A percentile compares a stretch with the other conserved stretches of the same genome.
phyloP scores from a whole-genome alignment of 2,797 vertebrate genomes.

The Zalophus californianus region DNA sequence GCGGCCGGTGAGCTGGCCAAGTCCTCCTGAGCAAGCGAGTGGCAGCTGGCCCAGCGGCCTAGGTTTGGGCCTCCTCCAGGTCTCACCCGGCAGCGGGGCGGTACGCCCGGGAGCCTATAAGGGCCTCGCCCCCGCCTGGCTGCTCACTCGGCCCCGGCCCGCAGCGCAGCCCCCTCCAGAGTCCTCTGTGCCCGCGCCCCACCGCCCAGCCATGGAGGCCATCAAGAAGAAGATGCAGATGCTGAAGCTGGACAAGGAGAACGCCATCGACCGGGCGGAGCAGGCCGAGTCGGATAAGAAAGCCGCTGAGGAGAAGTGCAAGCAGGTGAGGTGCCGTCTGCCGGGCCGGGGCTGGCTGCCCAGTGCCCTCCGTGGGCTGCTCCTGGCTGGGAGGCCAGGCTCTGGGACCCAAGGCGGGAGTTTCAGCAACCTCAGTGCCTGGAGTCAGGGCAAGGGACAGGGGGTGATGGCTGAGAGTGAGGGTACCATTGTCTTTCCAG shows the following conservation, averaged over 20 bases:
- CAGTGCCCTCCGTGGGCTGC: background rate
- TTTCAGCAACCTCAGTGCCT: background rate
- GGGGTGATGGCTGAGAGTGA: background rate
- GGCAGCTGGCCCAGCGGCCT: slow-evolving; percentile 88
- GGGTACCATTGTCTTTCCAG: background rate
- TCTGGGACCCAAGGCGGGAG: no score
- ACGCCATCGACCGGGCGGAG: slow-evolving; percentile 96
- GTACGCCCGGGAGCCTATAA: slow-evolving; percentile 88
- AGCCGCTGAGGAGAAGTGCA: slow-evolving; percentile 95
- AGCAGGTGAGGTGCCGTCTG: slow-evolving; percentile 90
- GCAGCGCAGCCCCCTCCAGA: background rate
- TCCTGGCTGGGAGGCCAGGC: no score
- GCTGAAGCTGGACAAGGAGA: slow-evolving; percentile 98
- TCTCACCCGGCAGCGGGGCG: slow-evolving; percentile 71
- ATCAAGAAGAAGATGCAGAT: slow-evolving; percentile 99
- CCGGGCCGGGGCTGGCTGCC: accelerated
- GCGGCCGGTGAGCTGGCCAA: slow-evolving; percentile 84
- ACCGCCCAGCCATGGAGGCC: slow-evolving; percentile 93
- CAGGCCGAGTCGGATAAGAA: slow-evolving; percentile 96
- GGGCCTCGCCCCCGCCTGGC: slow-evolving; percentile 81
- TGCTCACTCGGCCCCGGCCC: background rate
- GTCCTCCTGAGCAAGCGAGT: slow-evolving; percentile 88
- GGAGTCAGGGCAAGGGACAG: background rate
- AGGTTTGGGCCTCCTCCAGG: slow-evolving; percentile 89
- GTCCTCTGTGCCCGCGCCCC: slow-evolving; percentile 54